Evolutionary conservation across 2,797 vertebrate genomes (phyloP), one percentile per base, ranked within the genome.

Genomic region (Octomys mimax): DNA sequence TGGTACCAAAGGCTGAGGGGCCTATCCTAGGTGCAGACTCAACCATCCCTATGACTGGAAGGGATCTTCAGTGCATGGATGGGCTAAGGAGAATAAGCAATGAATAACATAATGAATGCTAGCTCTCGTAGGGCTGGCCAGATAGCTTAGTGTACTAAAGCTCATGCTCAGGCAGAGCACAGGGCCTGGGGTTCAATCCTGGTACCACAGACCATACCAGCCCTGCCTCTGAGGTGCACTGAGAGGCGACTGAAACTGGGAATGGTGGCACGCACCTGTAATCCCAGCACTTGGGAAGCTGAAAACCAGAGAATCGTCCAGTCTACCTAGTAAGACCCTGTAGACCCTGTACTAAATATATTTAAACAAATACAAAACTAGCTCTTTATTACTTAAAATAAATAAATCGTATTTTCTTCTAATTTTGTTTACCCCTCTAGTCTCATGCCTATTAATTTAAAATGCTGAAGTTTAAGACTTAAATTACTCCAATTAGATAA

Each of bases 391-490:
- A 77, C 26, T 73, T 91, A 11, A 89, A 91, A 71, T 75, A 11
- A 68, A 13, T 64, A 75, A 80, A 31, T 78, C 5, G 26, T 79
- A 5, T 71, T 93, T 97, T 87, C 62, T 87, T 33, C 31, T 73
- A 64, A 49, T 71, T 82, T 36, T 79, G 4, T 54, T 16, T 33
- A 36, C 28, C 87, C 24, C 19, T 10, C 6, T 52, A 87, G 78
- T 85, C 57, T 89, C 36, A 94, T 26, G 42, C 16, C 14, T 83
- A 36, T 85, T 73, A 84, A 83, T 31, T 16, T 94, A 86, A 93
- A 91, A 96, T 6, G 18, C 0, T 73, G 33, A 89, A 52, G 12
- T 42, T 73, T 0, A 94, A 71, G 5, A 77, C 39, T 49, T 79
- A 83, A 62, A 54, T 68, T 80, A 62, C 80, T 68, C 22, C 57